Conservation (phyloP, 2,888 invertebrate genomes). For the Tipula vernalis region DNA sequence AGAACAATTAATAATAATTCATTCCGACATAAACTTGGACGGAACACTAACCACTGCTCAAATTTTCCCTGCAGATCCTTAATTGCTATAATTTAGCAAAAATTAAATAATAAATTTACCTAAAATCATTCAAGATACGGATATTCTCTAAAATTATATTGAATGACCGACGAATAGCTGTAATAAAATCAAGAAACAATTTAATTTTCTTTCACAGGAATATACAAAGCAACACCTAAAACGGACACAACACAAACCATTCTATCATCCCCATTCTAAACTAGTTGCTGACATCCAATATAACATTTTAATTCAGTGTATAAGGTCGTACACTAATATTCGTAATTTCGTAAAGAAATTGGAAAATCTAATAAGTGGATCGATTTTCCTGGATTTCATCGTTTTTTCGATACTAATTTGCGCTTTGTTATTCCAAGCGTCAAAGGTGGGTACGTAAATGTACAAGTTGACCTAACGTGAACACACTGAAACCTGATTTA, state of each 20-base stretch:
- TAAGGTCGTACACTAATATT: background rate
- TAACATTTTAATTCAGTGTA: background rate
- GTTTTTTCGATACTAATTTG: slow-evolving; percentile 14
- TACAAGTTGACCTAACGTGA: no score
- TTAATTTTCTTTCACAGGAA: background rate
- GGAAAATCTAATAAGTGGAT: slow-evolving; percentile 7
- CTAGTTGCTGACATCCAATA: background rate
- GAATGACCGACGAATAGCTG: no score
- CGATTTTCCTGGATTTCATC: slow-evolving; percentile 15
- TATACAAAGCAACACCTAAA: background rate
- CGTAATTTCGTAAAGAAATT: background rate
- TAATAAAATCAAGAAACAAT: background rate
- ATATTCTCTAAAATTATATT: no score
- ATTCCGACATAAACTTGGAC: no score
- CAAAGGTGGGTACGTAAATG: background rate
- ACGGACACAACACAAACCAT: background rate
- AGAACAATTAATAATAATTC: no score
- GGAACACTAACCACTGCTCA: no score
- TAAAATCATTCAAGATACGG: no score
- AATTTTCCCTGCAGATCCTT: no score
- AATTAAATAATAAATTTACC: no score
- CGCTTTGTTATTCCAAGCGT: slow-evolving; percentile 14
- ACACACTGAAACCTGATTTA: no score
- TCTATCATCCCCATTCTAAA: background rate
- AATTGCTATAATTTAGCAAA: no score